A percentile compares a stretch with the other conserved stretches of the same genome.
These are phyloP conservation scores for Hypomecis atomaria DNA, from an alignment of 2,888 invertebrate genomes.

Conservation along the genomic window DNA sequence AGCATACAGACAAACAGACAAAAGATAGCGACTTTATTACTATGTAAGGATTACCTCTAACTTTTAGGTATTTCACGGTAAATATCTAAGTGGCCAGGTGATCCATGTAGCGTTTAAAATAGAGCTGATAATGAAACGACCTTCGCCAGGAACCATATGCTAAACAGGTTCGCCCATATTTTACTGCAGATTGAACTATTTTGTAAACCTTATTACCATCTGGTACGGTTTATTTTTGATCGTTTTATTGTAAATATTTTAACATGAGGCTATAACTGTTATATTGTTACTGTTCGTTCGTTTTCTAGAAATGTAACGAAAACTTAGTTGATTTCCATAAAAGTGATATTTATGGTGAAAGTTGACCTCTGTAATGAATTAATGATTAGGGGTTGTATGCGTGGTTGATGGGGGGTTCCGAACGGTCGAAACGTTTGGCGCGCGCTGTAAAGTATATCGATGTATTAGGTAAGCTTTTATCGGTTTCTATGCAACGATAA, in stretches of 20 bases:
- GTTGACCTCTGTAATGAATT: neutral
- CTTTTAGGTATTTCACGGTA: too few relatives aligned
- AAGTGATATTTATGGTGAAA: neutral
- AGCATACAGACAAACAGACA: too few relatives aligned
- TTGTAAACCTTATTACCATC: conserved; percentile 1
- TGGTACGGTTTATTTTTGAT: conserved; percentile 4
- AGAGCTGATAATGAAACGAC: conserved; percentile 22
- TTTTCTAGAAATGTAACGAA: conserved; percentile 10
- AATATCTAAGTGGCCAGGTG: neutral
- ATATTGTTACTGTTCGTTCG: neutral
- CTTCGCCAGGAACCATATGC: conserved; percentile 15
- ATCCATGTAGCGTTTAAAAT: conserved; percentile 8
- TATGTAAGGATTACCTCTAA: too few relatives aligned
- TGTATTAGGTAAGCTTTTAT: too few relatives aligned
- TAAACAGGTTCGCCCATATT: conserved; percentile 15
- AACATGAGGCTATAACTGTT: neutral
- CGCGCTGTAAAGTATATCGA: neutral
- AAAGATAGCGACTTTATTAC: too few relatives aligned
- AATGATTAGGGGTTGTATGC: neutral
- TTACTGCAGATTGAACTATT: conserved; percentile 10
- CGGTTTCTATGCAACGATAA: too few relatives aligned
- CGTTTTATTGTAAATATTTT: conserved; percentile 5
- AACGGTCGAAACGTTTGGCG: neutral
- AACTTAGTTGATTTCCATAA: conserved; percentile 7
- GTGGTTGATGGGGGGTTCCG: neutral